Evolutionary conservation across 2,797 vertebrate genomes (phyloP).

Genomic region (Sardinella longiceps): DNA sequence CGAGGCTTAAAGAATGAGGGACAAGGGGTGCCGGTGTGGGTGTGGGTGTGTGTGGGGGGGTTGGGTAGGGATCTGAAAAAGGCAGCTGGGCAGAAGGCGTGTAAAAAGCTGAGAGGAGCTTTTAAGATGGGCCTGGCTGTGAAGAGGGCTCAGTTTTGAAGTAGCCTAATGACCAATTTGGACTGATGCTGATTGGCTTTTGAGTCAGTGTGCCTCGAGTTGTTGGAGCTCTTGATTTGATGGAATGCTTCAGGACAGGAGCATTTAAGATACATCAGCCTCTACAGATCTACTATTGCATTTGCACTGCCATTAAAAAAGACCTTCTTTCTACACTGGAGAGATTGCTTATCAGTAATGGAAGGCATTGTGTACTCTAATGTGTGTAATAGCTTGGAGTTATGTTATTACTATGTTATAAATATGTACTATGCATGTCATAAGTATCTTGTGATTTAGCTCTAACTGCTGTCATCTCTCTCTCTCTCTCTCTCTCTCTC

Average conservation of each 20-base stretch:
- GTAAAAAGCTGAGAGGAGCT: background rate
- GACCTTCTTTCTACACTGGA: background rate
- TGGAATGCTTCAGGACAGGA: background rate
- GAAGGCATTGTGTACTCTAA: background rate
- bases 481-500: background rate
- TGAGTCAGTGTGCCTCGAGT: background rate
- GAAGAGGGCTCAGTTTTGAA: background rate
- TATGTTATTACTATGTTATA: background rate
- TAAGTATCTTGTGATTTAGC: background rate
- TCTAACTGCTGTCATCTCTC: background rate
- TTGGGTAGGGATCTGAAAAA: no score
- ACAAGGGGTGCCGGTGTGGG: no score
- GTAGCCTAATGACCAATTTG: background rate
- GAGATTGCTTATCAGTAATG: background rate
- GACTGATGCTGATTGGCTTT: background rate
- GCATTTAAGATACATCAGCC: background rate
- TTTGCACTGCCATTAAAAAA: no score
- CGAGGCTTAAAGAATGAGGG: background rate
- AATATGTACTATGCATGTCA: background rate
- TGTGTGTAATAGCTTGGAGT: background rate
- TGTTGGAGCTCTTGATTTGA: background rate
- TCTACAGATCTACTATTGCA: background rate
- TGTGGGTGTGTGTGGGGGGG: no score
- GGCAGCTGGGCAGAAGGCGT: background rate
- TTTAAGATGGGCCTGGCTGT: background rate